Evolutionary conservation across 2,113 vertebrate species (phyloP), one percentile per base, ranked within the genome.

Genomic region (Pedetes capensis): DNA sequence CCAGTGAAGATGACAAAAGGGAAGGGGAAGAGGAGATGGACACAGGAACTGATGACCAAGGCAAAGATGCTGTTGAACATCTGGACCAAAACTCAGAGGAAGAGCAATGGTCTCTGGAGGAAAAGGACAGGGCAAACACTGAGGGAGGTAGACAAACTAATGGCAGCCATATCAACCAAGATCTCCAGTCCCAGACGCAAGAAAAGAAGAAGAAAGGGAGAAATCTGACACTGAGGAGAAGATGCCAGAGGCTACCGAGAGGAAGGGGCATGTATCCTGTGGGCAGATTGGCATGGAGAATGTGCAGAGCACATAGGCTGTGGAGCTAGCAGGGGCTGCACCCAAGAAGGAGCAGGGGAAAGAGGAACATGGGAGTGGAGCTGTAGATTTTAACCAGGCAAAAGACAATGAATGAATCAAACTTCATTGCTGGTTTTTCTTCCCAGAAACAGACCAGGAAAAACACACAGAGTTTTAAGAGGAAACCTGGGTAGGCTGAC

Each of bases 351-450:
- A 99, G 71, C 97, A 99, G 10, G 99, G 99, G 17, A 99, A 99
- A 97, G 99, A 99, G 99, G 99, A 99, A 78, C 98, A 99, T 0
- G 99, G 99, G 44, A 99, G 95, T 49, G 99, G 99, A 95, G 98
- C 99, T 39, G 99, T 99, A 3, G 99, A 99, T 66, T 99, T 99
- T 86, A 99, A 98, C 96, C 99, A 99, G 76, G 98, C 99, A 55
- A 99, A 99, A 97, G 99, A 99, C 5, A 99, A 99, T 18, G 98
- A n/a, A n/a, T n/a, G n/a, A 99, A 94, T 99, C 99, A 23, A 99
- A 98, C 13, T 97, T 98, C 79, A 98, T 99, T 66, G 99, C 99
- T 10, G 98, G 98, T 29, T 95, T 99, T 98, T 98, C 99, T 69
- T 98, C 99, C 72, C 98, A 98, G 95, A 99, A 97, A 68, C 98